Conservation (phyloP, 2,888 invertebrate species). For the Agonopterix arenella region DNA sequence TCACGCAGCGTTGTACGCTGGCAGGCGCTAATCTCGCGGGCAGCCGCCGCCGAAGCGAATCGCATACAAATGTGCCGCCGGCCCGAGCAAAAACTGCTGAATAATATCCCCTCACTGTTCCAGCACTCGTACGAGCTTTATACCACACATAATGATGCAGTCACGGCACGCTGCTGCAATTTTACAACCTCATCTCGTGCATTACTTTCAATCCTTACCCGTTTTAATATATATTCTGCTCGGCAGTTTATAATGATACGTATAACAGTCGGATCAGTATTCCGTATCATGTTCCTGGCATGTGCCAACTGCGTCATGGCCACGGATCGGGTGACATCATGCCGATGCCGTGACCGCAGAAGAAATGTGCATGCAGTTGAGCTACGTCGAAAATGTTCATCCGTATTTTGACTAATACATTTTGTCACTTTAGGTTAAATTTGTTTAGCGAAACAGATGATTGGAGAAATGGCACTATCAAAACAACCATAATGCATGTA, state of each 20-base stretch:
- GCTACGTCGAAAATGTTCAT: constrained; percentile 5
- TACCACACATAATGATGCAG: constrained; percentile 55
- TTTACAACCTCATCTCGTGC: constrained; percentile 41
- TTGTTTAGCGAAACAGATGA: constrained; percentile 1
- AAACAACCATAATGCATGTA: no score
- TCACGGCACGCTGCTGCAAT: constrained; percentile 46
- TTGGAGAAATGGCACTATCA: no score
- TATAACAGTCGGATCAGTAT: constrained; percentile 14
- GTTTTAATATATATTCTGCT: constrained; percentile 8
- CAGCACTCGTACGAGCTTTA: constrained; percentile 45
- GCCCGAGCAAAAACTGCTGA: constrained; percentile 62
- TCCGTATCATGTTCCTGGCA: constrained; percentile 40
- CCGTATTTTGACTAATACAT: background rate
- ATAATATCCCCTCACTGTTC: constrained; percentile 56
- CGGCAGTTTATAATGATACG: constrained; percentile 7
- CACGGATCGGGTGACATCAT: constrained; percentile 37
- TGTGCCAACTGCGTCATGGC: constrained; percentile 63
- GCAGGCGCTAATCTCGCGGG: constrained; percentile 61
- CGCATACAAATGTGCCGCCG: constrained; percentile 64
- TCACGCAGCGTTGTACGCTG: constrained; percentile 46
- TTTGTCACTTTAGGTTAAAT: background rate
- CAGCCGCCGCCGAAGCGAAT: constrained; percentile 59
- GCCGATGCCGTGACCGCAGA: constrained; percentile 16
- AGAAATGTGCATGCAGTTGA: constrained; percentile 10
- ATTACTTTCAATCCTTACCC: constrained; percentile 3